A percentile compares a stretch with the other conserved stretches of the same genome.
Evolutionary conservation across 2,888 invertebrate genomes (phyloP).

Genomic region (Leptopterna dolabrata): DNA sequence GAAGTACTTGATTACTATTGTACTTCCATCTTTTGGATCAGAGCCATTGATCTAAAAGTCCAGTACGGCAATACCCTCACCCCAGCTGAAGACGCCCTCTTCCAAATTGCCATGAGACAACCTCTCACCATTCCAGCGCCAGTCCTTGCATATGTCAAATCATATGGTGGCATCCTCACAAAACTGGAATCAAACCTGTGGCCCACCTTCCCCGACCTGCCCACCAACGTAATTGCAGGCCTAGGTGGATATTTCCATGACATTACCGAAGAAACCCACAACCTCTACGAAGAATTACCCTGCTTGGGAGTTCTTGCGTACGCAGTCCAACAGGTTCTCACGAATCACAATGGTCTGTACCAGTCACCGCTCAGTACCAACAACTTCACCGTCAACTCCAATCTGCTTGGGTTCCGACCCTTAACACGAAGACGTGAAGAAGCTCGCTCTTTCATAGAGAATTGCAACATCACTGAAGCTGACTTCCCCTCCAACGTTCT

Average conservation of each 20-base stretch:
- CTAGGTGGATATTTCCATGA: slow-evolving; percentile 33
- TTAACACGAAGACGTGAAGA: neutral
- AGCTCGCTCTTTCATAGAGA: slow-evolving; percentile 17
- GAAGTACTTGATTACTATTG: slow-evolving; percentile 37
- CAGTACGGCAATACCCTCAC: slow-evolving; percentile 29
- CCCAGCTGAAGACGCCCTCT: slow-evolving; percentile 12
- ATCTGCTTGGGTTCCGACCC: slow-evolving; percentile 29
- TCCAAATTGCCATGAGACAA: neutral
- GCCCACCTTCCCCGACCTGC: slow-evolving; percentile 26
- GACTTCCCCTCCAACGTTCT: slow-evolving; percentile 5
- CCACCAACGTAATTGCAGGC: neutral
- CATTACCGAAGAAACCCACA: slow-evolving; percentile 22
- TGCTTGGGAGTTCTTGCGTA: slow-evolving; percentile 36
- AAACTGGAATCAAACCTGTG: slow-evolving; percentile 45
- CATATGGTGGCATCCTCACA: slow-evolving; percentile 33
- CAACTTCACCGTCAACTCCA: neutral
- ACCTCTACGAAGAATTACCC: slow-evolving; percentile 47
- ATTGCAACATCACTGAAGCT: neutral
- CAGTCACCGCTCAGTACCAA: neutral
- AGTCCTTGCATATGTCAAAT: slow-evolving; percentile 29
- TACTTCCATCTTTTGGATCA: slow-evolving; percentile 30
- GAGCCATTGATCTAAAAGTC: slow-evolving; percentile 1
- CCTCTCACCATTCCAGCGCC: slow-evolving; percentile 40
- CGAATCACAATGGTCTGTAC: slow-evolving; percentile 25
- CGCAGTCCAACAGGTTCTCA: slow-evolving; percentile 4